Base-by-base conservation (phyloP, 2,797 vertebrate genomes). In the Takifugu rubripes region DNA sequence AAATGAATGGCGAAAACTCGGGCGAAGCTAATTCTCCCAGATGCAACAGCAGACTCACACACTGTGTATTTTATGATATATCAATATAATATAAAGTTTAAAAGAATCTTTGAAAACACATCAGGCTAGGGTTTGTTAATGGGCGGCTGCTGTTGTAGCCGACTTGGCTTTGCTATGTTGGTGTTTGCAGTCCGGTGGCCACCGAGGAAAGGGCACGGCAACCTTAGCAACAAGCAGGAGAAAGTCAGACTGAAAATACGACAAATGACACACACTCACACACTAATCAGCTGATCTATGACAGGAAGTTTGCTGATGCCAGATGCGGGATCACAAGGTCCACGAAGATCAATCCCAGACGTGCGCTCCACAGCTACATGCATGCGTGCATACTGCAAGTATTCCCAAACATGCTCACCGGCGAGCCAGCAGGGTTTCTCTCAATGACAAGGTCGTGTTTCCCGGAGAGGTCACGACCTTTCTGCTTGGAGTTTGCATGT, bases 221-320 rank as follows among this genome's bases (percentile, higher is more conserved):
- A 67, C 49, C 48, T 65, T 31, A 54, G 67, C 63, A 42, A 36
- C 24, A 25, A 60, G 69, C 56, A 54, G 72, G 73, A 56, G 48
- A 62, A 72, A 72, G 63, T 58, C 66, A 64, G 56, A 36, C 44
- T 48, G 57, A 61, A 59, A 62, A 78, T 64, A 63, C 70, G 72
- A 84, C 68, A 81, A 81, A 79, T 72, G 61, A 75, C 54, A 57
- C 52, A 64, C 55, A 57, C 25, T 69, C 60, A 51, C 67, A 63
- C 70, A 60, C 68, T 73, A 80, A 82, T 84, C 72, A 78, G 66
- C 75, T 65, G 59, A 78, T 61, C 67, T 51, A 70, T 71, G 68
- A 65, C 60, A 70, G 58, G 52, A 47, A 65, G 54, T 61, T 78
- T 59, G 56, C 49, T 12, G 47, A 65, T 56, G 49, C 47, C 60